A percentile compares a stretch with the other conserved stretches of the same genome.
phyloP scores from a whole-genome alignment of 2,113 vertebrate genomes.

The Lathamus discolor region DNA sequence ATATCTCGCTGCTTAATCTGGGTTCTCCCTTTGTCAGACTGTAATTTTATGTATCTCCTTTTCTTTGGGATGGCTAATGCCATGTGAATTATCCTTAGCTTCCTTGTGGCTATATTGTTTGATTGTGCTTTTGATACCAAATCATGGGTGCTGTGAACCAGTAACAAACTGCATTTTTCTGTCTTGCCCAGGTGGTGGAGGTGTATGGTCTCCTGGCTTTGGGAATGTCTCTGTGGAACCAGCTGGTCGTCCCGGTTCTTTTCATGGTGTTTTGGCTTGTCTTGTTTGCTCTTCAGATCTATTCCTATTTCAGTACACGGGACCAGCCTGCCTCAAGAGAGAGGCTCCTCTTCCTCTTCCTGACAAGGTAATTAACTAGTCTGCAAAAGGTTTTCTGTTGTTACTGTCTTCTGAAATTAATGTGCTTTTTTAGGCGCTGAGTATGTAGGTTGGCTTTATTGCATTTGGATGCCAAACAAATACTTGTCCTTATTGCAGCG shows the following conservation, averaged over 20 bases:
- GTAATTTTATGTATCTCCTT: not conserved
- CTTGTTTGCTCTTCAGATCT: slow-evolving; percentile 96
- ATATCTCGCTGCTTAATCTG: not conserved
- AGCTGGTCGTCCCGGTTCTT: slow-evolving; percentile 95
- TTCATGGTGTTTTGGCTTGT: slow-evolving; percentile 99
- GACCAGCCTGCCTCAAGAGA: slow-evolving; percentile 95
- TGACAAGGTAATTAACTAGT: slow-evolving; percentile 85
- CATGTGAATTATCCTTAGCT: not conserved
- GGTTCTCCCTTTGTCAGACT: not conserved
- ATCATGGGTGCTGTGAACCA: not conserved
- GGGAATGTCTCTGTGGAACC: slow-evolving; percentile 99
- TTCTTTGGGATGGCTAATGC: not conserved
- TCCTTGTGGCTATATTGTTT: not conserved
- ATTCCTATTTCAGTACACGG: slow-evolving; percentile 95
- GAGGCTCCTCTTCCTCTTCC: slow-evolving; percentile 94
- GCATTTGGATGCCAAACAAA: not conserved
- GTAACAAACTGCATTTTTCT: not conserved
- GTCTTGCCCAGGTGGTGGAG: slow-evolving; percentile 87
- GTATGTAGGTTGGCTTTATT: not conserved
- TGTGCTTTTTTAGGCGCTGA: not conserved
- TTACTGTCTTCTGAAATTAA: not conserved
- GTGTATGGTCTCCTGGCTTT: slow-evolving; percentile 94
- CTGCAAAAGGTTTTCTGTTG: not conserved
- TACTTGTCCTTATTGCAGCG: not conserved
- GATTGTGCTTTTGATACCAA: not conserved